Evolutionary conservation across 2,113 vertebrate genomes (phyloP), one percentile per base, ranked within the genome.

Genomic region (Aptenodytes forsteri): DNA sequence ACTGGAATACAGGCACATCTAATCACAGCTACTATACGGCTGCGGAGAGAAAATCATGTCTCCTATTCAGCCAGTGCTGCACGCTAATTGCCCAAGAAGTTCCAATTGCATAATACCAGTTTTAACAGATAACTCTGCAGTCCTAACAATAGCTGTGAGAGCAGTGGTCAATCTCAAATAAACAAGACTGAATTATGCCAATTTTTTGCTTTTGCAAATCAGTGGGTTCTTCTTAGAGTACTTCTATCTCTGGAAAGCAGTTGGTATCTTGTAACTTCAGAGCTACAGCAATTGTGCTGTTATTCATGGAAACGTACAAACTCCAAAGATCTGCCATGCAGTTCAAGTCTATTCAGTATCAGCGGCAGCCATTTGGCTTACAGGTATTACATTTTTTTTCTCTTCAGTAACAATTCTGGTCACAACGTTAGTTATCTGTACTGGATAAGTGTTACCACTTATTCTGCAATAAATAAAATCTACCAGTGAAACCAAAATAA

Each of bases 1-100:
- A 96, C 61, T 36, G 75, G 75, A 92, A 95, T 36, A 77, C 34
- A 55, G 65, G 64, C 90, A 89, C 66, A 40, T 76, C 91, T 95
- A 94, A 93, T 83, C 89, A 89, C 18, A 62, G 75, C 82, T 89
- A 47, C 72, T 47, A 18, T 26, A 86, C 3, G 18, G 75, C 76
- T 92, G 55, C 40, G 32, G 75, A 85, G 56, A 92, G 81, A 95
- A 86, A 95, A 97, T 89, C 87, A n/a, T 64, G 67, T 50, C 72
- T 87, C 69, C 72, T 55, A 25, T 84, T 91, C 72, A 90, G 76
- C 42, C 5, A 1, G 38, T 19, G 62, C 66, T 21, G 25, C 67
- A 42, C 3, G 3, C 36, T 92, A 95, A 97, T 89, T 96, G 83
- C 65, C 65, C 56, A 40, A 77, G 88, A 61, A 90, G 59, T 91